phyloP scores from a whole-genome alignment of 1,140 invertebrate genomes.

The Procambarus clarkii region DNA sequence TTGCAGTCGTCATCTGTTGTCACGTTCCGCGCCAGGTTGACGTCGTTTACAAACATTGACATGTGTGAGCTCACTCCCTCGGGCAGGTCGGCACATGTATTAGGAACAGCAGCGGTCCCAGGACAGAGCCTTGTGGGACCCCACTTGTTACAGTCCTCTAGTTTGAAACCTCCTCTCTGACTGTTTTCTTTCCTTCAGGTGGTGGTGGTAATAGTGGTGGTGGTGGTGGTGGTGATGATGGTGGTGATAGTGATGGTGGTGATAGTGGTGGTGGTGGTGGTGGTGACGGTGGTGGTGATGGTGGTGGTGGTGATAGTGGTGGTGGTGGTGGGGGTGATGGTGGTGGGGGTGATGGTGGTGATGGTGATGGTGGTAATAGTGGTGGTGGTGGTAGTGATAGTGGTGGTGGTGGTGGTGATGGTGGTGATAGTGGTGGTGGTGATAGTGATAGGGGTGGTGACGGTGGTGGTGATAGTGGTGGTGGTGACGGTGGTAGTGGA shows the following conservation, averaged over 20 bases:
- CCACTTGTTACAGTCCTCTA: too few relatives aligned
- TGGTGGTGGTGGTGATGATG: not conserved
- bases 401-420: not conserved
- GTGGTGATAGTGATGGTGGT: not conserved
- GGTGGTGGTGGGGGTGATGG: not conserved
- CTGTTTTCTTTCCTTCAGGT: not conserved
- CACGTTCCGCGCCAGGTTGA: too few relatives aligned
- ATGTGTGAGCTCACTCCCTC: too few relatives aligned
- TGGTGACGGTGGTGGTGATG: not conserved
- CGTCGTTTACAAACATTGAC: too few relatives aligned
- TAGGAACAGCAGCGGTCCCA: too few relatives aligned
- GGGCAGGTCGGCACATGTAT: too few relatives aligned
- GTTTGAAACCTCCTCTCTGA: too few relatives aligned
- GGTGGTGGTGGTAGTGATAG: not conserved
- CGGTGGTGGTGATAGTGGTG: not conserved
- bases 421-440: not conserved
- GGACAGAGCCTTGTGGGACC: too few relatives aligned
- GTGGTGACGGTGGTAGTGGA: not conserved
- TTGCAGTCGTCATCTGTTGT: too few relatives aligned
- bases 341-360: slow-evolving; percentile 5
- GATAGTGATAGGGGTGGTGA: not conserved
- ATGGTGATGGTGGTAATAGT: not conserved
- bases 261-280: not conserved
- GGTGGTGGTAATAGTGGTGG: not conserved
- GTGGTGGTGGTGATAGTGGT: not conserved